Evolutionary conservation across 37 sponge, comb jelly and placozoan species (phyloP), one percentile per base, ranked within the genome.

Genomic region (Halisarca cf. caerulea): DNA sequence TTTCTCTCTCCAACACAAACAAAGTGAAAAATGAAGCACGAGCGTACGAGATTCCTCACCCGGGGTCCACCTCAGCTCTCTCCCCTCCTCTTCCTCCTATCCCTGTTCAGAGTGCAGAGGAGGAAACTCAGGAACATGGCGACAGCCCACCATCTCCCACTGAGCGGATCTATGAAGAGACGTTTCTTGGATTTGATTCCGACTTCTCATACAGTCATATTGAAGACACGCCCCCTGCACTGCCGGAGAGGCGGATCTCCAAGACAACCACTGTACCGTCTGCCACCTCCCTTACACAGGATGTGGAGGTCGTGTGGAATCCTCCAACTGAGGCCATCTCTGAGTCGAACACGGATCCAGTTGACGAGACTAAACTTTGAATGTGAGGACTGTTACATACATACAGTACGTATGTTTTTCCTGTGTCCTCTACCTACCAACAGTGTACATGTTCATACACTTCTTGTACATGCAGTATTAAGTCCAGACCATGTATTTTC

Each of bases 101-200:
- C 20, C 77, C 77, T 18, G 44, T 74, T 40, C 45, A 47, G 11
- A 47, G 9, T 11, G 11, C 77, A 39, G 21, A 41, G 15, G 24
- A 17, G 1, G 77, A 37, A 3, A 15, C 9, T 8, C 41, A 20
- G 14, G 42, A 74, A 41, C n/a, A n/a, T n/a, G 25, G 0, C 0
- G 45, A 21, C 43, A 23, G 23, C 15, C 42, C 41, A 3, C 23
- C 45, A 0, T 24, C 21, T 2, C 77, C 77, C 5, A 2, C 44
- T 18, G 77, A 74, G 44, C 42, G 77, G 3, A 74, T 74, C 45
- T 74, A 74, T 41, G 77, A 74, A 6, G 77, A 74, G 24, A 38
- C 77, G 38, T 74, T 74, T 41, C 15, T 23, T 40, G 45, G 45
- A 23, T 74, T 43, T 74, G 77, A 74, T n/a, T n/a, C n/a, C 43